These are phyloP conservation scores for Lepidurus arcticus DNA, from an alignment of 1,140 invertebrate genomes.

Conservation along the genomic window DNA sequence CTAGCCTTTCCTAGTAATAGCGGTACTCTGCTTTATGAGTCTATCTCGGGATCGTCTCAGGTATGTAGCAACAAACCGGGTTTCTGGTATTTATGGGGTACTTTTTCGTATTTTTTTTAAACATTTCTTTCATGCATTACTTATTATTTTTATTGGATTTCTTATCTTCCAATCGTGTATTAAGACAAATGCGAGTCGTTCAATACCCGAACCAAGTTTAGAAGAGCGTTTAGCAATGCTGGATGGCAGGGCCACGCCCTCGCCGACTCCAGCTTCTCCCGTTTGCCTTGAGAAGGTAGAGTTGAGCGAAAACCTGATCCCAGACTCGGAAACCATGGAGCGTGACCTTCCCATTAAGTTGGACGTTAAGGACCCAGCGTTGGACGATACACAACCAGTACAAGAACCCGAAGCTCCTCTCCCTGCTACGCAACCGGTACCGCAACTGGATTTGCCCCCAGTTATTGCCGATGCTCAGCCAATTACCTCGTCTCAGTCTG, in stretches of 20 bases:
- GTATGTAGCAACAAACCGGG: not conserved
- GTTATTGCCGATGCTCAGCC: not conserved
- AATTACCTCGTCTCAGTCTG: not conserved
- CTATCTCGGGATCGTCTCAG: not conserved
- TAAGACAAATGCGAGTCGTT: too few relatives aligned
- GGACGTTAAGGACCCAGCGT: not conserved
- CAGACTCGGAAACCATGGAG: not conserved
- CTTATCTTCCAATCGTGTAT: too few relatives aligned
- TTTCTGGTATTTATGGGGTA: not conserved
- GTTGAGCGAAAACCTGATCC: not conserved
- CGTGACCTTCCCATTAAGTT: not conserved
- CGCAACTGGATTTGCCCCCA: not conserved
- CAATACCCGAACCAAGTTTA: not conserved
- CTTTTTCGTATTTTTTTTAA: not conserved
- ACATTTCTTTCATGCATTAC: not conserved
- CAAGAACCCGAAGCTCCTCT: not conserved
- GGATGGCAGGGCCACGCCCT: not conserved
- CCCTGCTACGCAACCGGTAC: not conserved
- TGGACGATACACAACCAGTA: not conserved
- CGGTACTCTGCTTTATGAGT: not conserved
- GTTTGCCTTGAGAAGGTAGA: not conserved
- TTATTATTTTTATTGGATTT: not conserved
- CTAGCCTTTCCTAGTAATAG: conserved; percentile 19
- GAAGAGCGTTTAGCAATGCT: not conserved
- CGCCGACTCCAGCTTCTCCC: not conserved